Conservation (phyloP, 2,797 vertebrate genomes). For the Periparus ater region DNA sequence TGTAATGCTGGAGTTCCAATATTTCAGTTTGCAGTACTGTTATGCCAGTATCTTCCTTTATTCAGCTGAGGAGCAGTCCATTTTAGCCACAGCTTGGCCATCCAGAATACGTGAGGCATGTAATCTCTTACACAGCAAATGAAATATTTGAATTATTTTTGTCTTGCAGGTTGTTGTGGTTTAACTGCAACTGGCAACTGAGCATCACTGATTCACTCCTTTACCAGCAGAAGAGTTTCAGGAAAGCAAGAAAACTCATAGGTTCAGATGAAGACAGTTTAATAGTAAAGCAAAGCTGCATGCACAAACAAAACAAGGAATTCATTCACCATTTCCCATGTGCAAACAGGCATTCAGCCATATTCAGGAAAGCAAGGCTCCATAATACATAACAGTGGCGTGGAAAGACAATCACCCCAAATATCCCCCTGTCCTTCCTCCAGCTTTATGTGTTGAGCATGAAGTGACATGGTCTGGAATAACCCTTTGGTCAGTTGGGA, state of each 20-base stretch:
- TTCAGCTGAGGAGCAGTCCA: neutral
- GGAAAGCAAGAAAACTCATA: neutral
- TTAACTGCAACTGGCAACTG: neutral
- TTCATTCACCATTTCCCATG: neutral
- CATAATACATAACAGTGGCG: fast-evolving
- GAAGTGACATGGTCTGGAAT: neutral
- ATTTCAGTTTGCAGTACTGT: neutral
- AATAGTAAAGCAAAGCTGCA: neutral
- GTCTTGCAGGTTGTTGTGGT: neutral
- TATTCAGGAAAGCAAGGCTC: neutral
- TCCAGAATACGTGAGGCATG: neutral
- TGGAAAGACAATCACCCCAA: neutral
- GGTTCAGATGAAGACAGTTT: neutral
- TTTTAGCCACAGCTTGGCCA: neutral
- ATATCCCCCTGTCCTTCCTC: neutral
- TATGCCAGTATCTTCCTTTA: neutral
- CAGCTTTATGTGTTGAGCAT: neutral
- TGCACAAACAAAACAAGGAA: neutral
- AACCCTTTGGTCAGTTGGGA: neutral
- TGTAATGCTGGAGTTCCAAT: neutral
- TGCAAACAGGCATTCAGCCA: neutral
- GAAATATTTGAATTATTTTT: neutral
- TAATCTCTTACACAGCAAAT: neutral
- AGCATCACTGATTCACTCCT: neutral
- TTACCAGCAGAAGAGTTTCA: neutral